phyloP scores from a whole-genome alignment of 2,888 invertebrate species.

The Deilephila porcellus region DNA sequence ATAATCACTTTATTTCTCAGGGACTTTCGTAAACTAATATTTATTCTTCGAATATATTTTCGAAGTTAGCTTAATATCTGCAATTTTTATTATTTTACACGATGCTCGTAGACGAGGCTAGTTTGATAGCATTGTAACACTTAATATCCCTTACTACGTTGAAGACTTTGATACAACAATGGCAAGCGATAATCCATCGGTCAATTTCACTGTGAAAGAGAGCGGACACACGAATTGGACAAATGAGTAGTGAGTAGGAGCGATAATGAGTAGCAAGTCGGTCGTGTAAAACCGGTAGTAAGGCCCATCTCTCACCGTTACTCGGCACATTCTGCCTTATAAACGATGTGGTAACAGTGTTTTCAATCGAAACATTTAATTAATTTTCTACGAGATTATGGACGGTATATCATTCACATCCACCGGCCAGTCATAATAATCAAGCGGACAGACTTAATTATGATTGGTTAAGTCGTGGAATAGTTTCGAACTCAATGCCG shows the following conservation, averaged over 20 bases:
- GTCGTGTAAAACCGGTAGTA: conserved; percentile 81
- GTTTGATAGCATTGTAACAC: not conserved
- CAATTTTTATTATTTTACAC: too few relatives aligned
- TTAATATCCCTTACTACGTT: not conserved
- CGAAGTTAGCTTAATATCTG: too few relatives aligned
- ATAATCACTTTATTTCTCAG: not conserved
- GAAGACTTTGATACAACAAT: conserved; percentile 15
- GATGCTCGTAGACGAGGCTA: too few relatives aligned
- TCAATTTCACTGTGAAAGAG: conserved; percentile 33
- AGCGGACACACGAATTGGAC: conserved; percentile 55
- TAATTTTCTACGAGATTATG: conserved; percentile 79
- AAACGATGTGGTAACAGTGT: conserved; percentile 74
- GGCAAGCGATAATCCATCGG: conserved; percentile 18
- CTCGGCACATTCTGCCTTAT: conserved; percentile 73
- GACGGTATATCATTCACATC: conserved; percentile 61
- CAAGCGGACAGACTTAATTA: conserved; percentile 54
- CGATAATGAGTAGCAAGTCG: conserved; percentile 66
- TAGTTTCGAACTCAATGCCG: conserved; percentile 45
- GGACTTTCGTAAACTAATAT: not conserved
- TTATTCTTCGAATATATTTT: not conserved
- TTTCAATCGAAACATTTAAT: conserved; percentile 77
- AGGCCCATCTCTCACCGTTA: conserved; percentile 76
- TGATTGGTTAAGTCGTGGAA: conserved; percentile 55
- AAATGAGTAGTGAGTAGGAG: conserved; percentile 67
- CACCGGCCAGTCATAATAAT: conserved; percentile 53